phyloP scores from a whole-genome alignment of 2,797 vertebrate species.

The Gymnothorax javanicus region DNA sequence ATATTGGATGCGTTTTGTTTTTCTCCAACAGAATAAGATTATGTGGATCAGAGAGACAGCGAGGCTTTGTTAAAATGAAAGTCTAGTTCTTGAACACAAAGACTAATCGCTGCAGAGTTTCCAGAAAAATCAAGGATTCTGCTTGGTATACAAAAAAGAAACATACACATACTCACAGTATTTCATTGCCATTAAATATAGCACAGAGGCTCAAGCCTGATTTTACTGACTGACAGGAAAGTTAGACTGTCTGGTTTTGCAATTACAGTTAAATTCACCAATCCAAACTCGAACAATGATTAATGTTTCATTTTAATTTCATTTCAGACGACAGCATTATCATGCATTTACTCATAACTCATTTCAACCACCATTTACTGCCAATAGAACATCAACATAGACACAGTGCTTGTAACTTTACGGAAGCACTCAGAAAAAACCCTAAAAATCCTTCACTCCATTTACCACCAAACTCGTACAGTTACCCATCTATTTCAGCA shows the following conservation, averaged over 20 bases:
- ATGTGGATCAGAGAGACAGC: neutral
- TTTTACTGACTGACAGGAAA: constrained; percentile 15
- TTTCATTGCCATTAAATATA: constrained; percentile 6
- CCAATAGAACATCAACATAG: neutral
- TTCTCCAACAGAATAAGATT: constrained; percentile 1
- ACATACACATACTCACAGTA: constrained; percentile 5
- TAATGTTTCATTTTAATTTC: neutral
- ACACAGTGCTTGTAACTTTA: neutral
- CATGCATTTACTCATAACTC: constrained; percentile 2
- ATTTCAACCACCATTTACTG: neutral
- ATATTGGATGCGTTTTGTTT: constrained; percentile 4
- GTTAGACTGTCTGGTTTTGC: neutral
- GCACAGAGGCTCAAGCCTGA: neutral
- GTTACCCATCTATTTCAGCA: neutral
- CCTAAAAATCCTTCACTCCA: neutral
- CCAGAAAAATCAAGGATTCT: neutral
- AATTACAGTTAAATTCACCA: neutral
- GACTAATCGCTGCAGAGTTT: neutral
- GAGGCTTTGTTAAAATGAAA: neutral
- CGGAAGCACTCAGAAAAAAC: neutral
- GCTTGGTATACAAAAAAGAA: neutral
- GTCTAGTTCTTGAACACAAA: constrained; percentile 3
- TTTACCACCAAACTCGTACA: neutral
- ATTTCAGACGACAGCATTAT: neutral
- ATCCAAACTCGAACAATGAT: neutral